Percentiles rank a stretch among this genome's conserved stretches.
Evolutionary conservation across 2,113 vertebrate genomes (phyloP).

Genomic region (Zootoca vivipara): DNA sequence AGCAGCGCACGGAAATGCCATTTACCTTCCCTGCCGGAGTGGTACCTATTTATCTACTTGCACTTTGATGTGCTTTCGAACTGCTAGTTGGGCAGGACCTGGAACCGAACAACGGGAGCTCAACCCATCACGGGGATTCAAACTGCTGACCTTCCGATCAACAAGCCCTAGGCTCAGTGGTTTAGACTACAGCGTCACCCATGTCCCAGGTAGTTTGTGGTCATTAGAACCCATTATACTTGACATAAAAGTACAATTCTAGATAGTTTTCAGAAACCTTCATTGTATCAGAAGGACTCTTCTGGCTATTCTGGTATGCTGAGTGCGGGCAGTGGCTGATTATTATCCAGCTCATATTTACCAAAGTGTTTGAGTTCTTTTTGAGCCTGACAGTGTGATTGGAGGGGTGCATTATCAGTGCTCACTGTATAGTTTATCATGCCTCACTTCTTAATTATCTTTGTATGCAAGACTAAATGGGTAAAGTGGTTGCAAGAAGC

Average conservation of each 20-base stretch:
- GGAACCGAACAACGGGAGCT: too few relatives aligned
- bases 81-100: too few relatives aligned
- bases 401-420: background rate
- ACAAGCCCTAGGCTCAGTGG: too few relatives aligned
- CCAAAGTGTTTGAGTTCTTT: fast-evolving
- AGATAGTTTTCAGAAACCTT: background rate
- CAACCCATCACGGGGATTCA: too few relatives aligned
- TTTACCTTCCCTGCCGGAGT: too few relatives aligned
- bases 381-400: fast-evolving
- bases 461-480: slow-evolving; percentile 28
- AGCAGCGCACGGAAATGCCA: too few relatives aligned
- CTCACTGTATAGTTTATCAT: background rate
- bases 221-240: fast-evolving
- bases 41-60: too few relatives aligned
- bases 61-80: too few relatives aligned
- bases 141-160: too few relatives aligned
- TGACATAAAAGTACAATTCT: fast-evolving
- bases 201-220: background rate
- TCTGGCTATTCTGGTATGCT: background rate
- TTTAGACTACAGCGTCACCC: too few relatives aligned
- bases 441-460: slow-evolving; percentile 8
- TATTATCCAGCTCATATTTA: background rate
- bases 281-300: fast-evolving
- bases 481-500: slow-evolving; percentile 31
- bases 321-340: background rate